These are phyloP conservation scores for Dendrolimus punctatus DNA, from an alignment of 1,140 invertebrate genomes.

Conservation along the genomic window DNA sequence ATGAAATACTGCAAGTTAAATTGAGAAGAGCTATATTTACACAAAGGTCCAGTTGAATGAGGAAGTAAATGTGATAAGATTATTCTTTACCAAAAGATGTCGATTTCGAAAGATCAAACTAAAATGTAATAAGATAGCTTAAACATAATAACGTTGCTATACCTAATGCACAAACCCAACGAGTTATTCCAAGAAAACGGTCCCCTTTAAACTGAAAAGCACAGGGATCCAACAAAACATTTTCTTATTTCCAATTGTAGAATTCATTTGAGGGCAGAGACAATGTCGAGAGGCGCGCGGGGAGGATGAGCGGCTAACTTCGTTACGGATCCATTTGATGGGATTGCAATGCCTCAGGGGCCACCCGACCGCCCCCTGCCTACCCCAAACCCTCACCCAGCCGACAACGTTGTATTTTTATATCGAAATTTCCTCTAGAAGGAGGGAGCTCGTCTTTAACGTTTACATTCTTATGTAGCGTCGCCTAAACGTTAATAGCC, in stretches of 20 bases:
- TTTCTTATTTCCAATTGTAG: constrained; percentile 71
- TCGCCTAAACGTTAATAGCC: constrained; percentile 64
- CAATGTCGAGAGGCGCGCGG: constrained; percentile 61
- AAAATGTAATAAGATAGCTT: neutral
- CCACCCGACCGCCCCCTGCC: constrained; percentile 30
- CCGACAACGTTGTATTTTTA: constrained; percentile 55
- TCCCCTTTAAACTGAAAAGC: constrained; percentile 63
- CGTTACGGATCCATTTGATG: constrained; percentile 69
- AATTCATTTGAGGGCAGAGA: constrained; percentile 71
- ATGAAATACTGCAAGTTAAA: no score
- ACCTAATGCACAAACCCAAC: constrained; percentile 5
- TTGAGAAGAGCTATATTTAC: no score
- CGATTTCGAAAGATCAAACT: no score
- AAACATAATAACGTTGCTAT: neutral
- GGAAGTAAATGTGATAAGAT: no score
- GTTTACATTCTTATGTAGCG: constrained; percentile 66
- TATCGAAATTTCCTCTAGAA: constrained; percentile 44
- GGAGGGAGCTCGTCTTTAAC: constrained; percentile 54
- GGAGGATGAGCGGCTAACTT: constrained; percentile 69
- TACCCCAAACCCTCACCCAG: constrained; percentile 34
- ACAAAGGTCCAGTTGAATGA: no score
- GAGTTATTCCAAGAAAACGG: constrained; percentile 51
- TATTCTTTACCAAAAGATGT: no score
- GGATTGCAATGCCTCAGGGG: constrained; percentile 69
- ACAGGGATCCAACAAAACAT: constrained; percentile 66